These are phyloP conservation scores for Myocastor coypus DNA, from an alignment of 2,113 vertebrate genomes.

Conservation along the genomic window DNA sequence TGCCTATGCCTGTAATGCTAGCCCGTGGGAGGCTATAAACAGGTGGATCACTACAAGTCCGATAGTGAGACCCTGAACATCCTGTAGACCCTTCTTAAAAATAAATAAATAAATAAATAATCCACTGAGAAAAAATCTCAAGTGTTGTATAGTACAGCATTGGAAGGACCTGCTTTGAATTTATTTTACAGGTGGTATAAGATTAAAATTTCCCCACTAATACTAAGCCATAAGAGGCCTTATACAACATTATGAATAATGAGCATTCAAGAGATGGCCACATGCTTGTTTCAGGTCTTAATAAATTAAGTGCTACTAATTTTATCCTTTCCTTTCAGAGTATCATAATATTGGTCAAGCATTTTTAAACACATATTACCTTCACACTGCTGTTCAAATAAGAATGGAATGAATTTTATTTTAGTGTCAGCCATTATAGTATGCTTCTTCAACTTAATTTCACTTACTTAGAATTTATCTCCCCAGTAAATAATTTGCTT, in stretches of 20 bases:
- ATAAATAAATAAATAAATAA: too few species aligned
- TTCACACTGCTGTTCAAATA: background rate
- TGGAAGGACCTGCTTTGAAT: background rate
- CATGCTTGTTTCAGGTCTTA: background rate
- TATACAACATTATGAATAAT: background rate
- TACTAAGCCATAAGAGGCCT: background rate
- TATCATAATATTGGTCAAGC: background rate
- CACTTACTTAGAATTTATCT: background rate
- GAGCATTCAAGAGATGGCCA: background rate
- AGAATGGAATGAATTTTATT: background rate
- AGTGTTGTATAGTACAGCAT: background rate
- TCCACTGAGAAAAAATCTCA: background rate
- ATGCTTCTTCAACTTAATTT: background rate
- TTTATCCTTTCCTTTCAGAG: background rate
- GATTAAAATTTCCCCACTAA: background rate
- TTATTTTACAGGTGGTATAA: background rate
- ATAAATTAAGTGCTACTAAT: background rate
- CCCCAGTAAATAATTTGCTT: background rate
- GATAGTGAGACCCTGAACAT: too few species aligned
- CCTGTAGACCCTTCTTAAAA: too few species aligned
- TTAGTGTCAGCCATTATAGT: background rate
- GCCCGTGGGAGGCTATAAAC: too few species aligned
- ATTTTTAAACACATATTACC: background rate
- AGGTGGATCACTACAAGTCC: too few species aligned
- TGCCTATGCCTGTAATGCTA: too few species aligned